phyloP scores from a whole-genome alignment of 2,113 vertebrate species.

The Dryoscopus gambensis region DNA sequence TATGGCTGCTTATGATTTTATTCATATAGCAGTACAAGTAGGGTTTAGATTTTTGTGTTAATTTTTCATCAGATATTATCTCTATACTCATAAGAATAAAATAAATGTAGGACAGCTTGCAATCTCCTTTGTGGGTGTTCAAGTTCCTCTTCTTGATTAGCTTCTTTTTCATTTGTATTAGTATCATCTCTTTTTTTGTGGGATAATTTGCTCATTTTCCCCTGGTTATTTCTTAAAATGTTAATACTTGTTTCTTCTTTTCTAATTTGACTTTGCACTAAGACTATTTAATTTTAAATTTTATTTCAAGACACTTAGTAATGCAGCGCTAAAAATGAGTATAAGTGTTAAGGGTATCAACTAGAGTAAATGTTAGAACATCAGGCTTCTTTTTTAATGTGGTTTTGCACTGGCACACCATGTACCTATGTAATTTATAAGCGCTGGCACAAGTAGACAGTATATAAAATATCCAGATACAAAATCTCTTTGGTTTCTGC shows the following conservation, averaged over 20 bases:
- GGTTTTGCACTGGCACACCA: background rate
- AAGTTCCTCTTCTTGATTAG: background rate
- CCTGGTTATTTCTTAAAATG: background rate
- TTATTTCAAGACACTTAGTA: background rate
- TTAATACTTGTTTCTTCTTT: background rate
- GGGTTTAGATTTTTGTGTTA: background rate
- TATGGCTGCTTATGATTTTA: background rate
- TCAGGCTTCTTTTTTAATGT: background rate
- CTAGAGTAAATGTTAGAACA: background rate
- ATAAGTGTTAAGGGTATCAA: background rate
- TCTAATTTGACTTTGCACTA: background rate
- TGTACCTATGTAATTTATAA: background rate
- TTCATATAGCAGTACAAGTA: background rate
- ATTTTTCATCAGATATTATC: background rate
- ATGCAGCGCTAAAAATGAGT: background rate
- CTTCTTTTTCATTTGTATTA: background rate
- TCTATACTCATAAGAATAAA: background rate
- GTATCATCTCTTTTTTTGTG: background rate
- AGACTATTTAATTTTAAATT: background rate
- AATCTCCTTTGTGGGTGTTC: conserved; percentile 12
- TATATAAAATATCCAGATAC: background rate
- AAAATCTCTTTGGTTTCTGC: background rate
- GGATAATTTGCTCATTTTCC: background rate
- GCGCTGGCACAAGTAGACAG: background rate
- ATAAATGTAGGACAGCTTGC: background rate